Percentiles rank a stretch among this genome's conserved stretches.
These are phyloP conservation scores for Paramisgurnus dabryanus DNA, from an alignment of 2,113 vertebrate species.

Conservation along the genomic window DNA sequence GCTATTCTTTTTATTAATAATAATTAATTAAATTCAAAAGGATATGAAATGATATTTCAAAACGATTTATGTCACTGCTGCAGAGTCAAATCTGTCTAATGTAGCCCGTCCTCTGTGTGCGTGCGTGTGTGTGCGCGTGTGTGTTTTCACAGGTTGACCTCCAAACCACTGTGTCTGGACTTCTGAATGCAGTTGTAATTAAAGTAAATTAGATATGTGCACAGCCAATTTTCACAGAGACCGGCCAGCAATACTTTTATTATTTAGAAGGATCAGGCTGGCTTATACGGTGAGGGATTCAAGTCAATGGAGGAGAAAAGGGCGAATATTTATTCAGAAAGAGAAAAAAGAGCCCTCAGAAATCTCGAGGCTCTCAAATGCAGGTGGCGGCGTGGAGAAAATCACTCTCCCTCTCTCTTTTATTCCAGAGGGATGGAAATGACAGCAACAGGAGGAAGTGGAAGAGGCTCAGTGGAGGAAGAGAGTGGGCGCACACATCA, in stretches of 20 bases:
- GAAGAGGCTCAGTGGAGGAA: conserved; percentile 50
- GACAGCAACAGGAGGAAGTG: conserved; percentile 44
- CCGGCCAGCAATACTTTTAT: conserved; percentile 73
- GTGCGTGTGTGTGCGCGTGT: conserved; percentile 42
- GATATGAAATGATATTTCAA: conserved; percentile 2
- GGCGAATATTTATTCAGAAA: conserved; percentile 73
- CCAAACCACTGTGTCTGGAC: conserved; percentile 69
- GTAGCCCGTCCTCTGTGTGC: conserved; percentile 31
- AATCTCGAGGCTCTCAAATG: conserved; percentile 60
- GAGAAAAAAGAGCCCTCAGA: conserved; percentile 51
- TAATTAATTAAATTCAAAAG: conserved; percentile 7
- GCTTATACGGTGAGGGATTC: conserved; percentile 75
- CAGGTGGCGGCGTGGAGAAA: conserved; percentile 66
- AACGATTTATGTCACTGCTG: neutral
- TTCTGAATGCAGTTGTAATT: conserved; percentile 74
- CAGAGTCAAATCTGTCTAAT: neutral
- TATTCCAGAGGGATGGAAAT: conserved; percentile 48
- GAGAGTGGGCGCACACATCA: conserved; percentile 52
- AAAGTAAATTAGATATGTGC: conserved; percentile 76
- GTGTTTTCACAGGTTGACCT: conserved; percentile 29
- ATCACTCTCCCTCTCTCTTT: conserved; percentile 54
- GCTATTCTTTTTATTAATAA: neutral
- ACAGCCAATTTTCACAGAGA: conserved; percentile 77
- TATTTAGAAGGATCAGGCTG: conserved; percentile 74
- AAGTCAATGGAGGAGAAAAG: conserved; percentile 75